phyloP scores from a whole-genome alignment of 2,888 invertebrate species.

The Drosophila rubida region DNA sequence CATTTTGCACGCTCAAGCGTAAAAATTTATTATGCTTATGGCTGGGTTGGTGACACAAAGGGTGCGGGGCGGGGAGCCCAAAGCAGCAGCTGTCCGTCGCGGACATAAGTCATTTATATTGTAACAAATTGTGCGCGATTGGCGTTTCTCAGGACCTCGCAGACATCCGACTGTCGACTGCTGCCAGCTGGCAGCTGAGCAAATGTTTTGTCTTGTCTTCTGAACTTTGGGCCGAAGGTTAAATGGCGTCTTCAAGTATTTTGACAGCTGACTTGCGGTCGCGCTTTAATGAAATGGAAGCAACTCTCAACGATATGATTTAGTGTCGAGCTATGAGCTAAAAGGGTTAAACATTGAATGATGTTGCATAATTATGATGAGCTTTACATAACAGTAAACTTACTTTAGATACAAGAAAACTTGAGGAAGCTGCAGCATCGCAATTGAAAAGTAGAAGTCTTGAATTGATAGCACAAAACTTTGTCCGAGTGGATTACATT shows the following conservation, averaged over 20 bases:
- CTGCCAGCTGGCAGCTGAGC: slow-evolving; percentile 63
- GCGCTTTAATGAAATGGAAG: slow-evolving; percentile 61
- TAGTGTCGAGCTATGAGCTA: background rate
- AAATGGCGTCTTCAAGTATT: slow-evolving; percentile 58
- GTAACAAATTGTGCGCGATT: slow-evolving; percentile 81
- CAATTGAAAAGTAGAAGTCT: too few relatives aligned
- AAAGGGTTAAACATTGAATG: background rate
- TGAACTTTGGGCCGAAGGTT: slow-evolving; percentile 70
- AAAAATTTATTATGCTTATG: slow-evolving; percentile 83
- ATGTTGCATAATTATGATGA: background rate
- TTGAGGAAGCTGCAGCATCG: too few relatives aligned
- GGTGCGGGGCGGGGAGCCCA: too few relatives aligned
- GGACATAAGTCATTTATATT: slow-evolving; percentile 80
- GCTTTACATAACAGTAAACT: background rate
- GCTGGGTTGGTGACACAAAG: too few relatives aligned
- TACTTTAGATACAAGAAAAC: too few relatives aligned
- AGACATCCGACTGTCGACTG: slow-evolving; percentile 28
- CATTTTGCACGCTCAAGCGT: slow-evolving; percentile 78
- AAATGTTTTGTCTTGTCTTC: slow-evolving; percentile 69
- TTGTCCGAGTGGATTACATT: too few relatives aligned
- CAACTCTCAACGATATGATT: slow-evolving; percentile 27
- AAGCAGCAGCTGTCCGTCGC: slow-evolving; percentile 63
- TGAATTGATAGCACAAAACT: too few relatives aligned
- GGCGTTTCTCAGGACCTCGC: slow-evolving; percentile 56
- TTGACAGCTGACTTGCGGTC: slow-evolving; percentile 50